phyloP scores from a whole-genome alignment of 2,888 invertebrate species.

The Oxycera nigricornis region DNA sequence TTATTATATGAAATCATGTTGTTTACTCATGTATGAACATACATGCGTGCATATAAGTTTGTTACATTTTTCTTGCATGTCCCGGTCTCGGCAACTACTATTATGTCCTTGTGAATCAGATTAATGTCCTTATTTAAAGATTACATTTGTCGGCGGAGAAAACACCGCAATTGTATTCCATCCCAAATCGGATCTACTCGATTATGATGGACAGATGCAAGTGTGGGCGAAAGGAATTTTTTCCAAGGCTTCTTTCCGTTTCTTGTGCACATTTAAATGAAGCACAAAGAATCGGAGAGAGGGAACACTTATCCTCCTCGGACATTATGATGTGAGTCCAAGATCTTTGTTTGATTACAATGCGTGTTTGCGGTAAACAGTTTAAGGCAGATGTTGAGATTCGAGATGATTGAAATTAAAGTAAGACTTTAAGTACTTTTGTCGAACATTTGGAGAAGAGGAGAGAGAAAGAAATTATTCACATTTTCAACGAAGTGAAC shows the following conservation, averaged over 20 bases:
- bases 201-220: conserved; percentile 37
- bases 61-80: conserved; percentile 42
- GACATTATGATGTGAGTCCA: conserved; percentile 22
- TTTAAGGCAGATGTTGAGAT: conserved; percentile 32
- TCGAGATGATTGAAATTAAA: conserved; percentile 29
- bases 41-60: too few species aligned
- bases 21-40: conserved; percentile 60
- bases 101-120: conserved; percentile 45
- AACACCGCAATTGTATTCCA: conserved; percentile 61
- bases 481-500: too few species aligned
- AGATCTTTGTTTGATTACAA: conserved; percentile 32
- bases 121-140: conserved; percentile 49
- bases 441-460: too few species aligned
- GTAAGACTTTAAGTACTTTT: conserved; percentile 29
- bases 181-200: conserved; percentile 57
- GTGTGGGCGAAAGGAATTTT: conserved; percentile 31
- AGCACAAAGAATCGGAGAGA: background rate
- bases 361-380: conserved; percentile 39
- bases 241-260: background rate
- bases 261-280: background rate
- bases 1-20: conserved; percentile 50
- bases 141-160: conserved; percentile 49
- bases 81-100: conserved; percentile 28
- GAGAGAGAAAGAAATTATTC: too few species aligned
- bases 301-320: conserved; percentile 25